phyloP scores from a whole-genome alignment of 2,797 vertebrate genomes.

The Siniperca obscura region DNA sequence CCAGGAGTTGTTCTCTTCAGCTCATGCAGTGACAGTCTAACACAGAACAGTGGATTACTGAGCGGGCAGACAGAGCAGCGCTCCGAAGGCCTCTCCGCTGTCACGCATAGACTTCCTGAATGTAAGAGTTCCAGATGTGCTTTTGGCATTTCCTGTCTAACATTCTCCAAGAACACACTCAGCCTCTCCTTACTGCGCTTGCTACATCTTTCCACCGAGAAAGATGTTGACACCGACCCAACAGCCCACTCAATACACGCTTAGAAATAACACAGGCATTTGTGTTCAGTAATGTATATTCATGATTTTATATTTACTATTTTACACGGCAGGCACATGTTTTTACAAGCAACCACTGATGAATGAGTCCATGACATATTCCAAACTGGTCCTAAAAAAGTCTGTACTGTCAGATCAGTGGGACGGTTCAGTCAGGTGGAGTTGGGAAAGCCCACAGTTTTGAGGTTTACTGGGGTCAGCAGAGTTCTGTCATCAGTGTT shows the following conservation, averaged over 20 bases:
- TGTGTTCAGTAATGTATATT: constrained; percentile 35
- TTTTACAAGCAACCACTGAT: constrained; percentile 10
- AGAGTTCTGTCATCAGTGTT: constrained; percentile 73
- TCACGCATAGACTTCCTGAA: constrained; percentile 85
- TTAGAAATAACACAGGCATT: constrained; percentile 42
- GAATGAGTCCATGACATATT: constrained; percentile 22
- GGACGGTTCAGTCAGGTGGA: constrained; percentile 49
- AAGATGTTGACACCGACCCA: constrained; percentile 38
- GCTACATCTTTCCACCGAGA: constrained; percentile 68
- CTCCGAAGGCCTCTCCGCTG: constrained; percentile 75
- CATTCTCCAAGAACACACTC: constrained; percentile 84
- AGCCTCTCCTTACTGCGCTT: constrained; percentile 75
- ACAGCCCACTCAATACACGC: constrained; percentile 42
- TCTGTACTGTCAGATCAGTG: constrained; percentile 19
- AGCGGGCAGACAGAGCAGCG: constrained; percentile 56
- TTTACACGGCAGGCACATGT: constrained; percentile 16
- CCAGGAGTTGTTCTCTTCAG: constrained; percentile 32
- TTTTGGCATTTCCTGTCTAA: constrained; percentile 84
- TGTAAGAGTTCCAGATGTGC: constrained; percentile 87
- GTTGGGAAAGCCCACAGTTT: constrained; percentile 45
- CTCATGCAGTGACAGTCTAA: constrained; percentile 50
- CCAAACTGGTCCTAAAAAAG: constrained; percentile 23
- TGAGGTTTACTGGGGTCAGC: constrained; percentile 65
- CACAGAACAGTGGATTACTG: constrained; percentile 53
- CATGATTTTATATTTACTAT: constrained; percentile 23